phyloP scores from a whole-genome alignment of 2,113 vertebrate genomes.

The Haplochromis burtoni region DNA sequence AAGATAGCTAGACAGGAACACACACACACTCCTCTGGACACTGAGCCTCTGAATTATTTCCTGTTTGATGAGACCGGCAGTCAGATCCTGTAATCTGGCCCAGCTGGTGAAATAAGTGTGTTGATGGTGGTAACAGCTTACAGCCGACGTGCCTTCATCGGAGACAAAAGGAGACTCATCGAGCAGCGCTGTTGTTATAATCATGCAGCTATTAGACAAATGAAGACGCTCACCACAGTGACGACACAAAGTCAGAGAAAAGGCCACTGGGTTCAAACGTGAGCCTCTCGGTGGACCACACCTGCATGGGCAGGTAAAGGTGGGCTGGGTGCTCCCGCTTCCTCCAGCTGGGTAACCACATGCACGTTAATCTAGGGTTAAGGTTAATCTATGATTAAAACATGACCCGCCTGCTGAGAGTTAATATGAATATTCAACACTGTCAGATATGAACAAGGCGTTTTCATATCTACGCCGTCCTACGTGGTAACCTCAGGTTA shows the following conservation, averaged over 20 bases:
- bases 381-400: neutral
- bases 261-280: neutral
- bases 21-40: neutral
- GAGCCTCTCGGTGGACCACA: neutral
- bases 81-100: neutral
- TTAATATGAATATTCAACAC: neutral
- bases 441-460: neutral
- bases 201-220: neutral
- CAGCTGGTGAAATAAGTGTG: neutral
- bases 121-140: neutral
- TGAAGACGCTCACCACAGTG: neutral
- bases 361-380: neutral
- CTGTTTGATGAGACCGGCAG: slow-evolving; percentile 17
- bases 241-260: neutral
- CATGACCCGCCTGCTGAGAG: neutral
- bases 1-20: neutral
- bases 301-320: neutral
- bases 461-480: neutral
- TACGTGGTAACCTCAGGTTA: neutral
- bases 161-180: neutral
- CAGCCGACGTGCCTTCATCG: neutral
- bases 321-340: neutral
- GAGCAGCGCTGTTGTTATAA: neutral
- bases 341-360: neutral
- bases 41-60: slow-evolving; percentile 15